A percentile compares a stretch with the other conserved stretches of the same genome.
These are phyloP conservation scores for Betta splendens DNA, from an alignment of 2,797 vertebrate species.

Conservation along the genomic window DNA sequence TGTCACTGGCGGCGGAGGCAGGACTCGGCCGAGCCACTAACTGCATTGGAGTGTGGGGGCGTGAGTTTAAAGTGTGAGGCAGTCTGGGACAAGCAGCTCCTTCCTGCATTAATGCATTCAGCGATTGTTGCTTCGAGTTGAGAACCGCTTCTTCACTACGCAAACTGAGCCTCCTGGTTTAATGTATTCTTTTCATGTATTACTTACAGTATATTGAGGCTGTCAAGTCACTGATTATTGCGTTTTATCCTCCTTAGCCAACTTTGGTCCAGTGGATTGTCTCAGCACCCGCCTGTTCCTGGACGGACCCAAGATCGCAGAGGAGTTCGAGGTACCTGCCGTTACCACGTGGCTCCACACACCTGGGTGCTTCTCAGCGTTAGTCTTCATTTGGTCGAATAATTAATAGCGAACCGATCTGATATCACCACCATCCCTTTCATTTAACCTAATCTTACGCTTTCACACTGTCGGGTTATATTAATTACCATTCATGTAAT, in stretches of 20 bases:
- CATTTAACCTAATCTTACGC: background rate
- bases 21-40: constrained; percentile 9
- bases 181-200: too few relatives aligned
- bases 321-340: constrained; percentile 91
- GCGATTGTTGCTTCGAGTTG: constrained; percentile 24
- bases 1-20: background rate
- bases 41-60: constrained; percentile 2
- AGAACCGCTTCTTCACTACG: too few relatives aligned
- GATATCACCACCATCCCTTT: background rate
- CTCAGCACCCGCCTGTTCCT: constrained; percentile 92
- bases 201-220: too few relatives aligned
- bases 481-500: constrained; percentile 3
- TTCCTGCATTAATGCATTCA: constrained; percentile 24
- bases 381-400: background rate
- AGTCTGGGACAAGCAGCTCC: constrained; percentile 8
- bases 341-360: background rate
- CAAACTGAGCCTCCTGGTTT: too few relatives aligned
- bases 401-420: background rate
- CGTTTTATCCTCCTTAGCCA: constrained; percentile 53
- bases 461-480: background rate
- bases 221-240: too few relatives aligned
- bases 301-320: constrained; percentile 92
- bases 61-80: constrained; percentile 1
- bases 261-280: constrained; percentile 91
- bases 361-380: background rate